These are phyloP conservation scores for Tadarida brasiliensis DNA, from an alignment of 2,797 vertebrate species.

Conservation along the genomic window DNA sequence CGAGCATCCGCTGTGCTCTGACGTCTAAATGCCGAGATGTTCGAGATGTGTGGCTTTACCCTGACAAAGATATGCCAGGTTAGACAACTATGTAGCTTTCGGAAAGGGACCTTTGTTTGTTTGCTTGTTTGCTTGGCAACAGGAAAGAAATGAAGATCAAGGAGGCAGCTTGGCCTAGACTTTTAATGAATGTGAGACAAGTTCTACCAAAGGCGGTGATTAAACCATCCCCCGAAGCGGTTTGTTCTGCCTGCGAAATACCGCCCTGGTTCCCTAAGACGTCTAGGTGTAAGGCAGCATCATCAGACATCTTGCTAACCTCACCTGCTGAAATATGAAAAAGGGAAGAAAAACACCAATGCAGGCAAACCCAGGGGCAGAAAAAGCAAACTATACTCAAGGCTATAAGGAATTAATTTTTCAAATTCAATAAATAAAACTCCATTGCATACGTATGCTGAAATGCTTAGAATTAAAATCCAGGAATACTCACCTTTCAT, in stretches of 20 bases:
- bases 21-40: neutral
- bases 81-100: neutral
- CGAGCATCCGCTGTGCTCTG: neutral
- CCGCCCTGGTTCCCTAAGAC: neutral
- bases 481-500: neutral
- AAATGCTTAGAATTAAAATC: slow-evolving; percentile 67
- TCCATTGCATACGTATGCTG: neutral
- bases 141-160: slow-evolving; percentile 63
- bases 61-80: slow-evolving; percentile 11
- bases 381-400: slow-evolving; percentile 61
- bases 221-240: slow-evolving; percentile 63
- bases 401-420: slow-evolving; percentile 73
- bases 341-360: slow-evolving; percentile 40
- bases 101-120: slow-evolving; percentile 21
- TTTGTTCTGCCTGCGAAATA: neutral
- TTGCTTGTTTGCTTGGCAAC: slow-evolving; percentile 45
- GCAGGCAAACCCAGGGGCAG: slow-evolving; percentile 62
- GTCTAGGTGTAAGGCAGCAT: slow-evolving; percentile 56
- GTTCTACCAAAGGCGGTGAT: slow-evolving; percentile 69
- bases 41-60: neutral
- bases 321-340: slow-evolving; percentile 78
- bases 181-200: slow-evolving; percentile 69
- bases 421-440: slow-evolving; percentile 73
- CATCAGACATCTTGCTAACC: slow-evolving; percentile 30
- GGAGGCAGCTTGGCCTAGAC: slow-evolving; percentile 24